These are phyloP conservation scores for Ptilodon capucinus DNA, from an alignment of 2,888 invertebrate genomes.

Conservation along the genomic window DNA sequence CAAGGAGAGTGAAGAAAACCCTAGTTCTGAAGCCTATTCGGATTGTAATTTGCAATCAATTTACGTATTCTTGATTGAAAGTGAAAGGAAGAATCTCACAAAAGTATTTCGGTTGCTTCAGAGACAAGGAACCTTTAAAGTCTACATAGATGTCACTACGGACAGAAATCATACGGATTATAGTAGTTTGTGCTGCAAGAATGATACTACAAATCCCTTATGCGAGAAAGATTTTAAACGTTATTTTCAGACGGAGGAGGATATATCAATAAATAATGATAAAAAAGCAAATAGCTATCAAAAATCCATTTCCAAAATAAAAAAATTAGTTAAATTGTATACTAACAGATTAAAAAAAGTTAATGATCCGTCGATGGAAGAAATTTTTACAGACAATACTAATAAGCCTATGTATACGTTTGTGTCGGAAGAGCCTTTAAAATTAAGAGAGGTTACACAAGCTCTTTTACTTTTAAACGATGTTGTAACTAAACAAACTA, in stretches of 20 bases:
- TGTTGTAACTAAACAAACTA: conserved; percentile 31
- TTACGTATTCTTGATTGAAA: conserved; percentile 50
- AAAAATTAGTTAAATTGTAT: conserved; percentile 45
- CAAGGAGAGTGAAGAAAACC: conserved; percentile 24
- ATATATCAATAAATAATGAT: background rate
- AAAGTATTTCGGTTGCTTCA: conserved; percentile 55
- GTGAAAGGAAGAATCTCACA: conserved; percentile 46
- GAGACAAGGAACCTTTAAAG: conserved; percentile 52
- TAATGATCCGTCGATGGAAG: background rate
- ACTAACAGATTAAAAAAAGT: conserved; percentile 27
- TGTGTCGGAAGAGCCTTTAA: conserved; percentile 7
- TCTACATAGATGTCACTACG: conserved; percentile 57
- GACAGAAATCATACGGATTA: conserved; percentile 41
- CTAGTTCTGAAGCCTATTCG: conserved; percentile 16
- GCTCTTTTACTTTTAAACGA: conserved; percentile 22
- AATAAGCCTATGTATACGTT: background rate
- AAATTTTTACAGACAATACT: too few species aligned
- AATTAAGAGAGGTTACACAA: conserved; percentile 23
- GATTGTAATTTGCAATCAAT: conserved; percentile 59
- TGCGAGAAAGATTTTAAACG: conserved; percentile 25
- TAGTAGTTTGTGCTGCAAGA: conserved; percentile 47
- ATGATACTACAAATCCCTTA: conserved; percentile 16
- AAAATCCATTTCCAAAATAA: conserved; percentile 47
- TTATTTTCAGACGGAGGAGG: conserved; percentile 7
- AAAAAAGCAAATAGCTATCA: conserved; percentile 25